Conservation (phyloP, 2,888 invertebrate genomes). For the Coenonympha arcania region DNA sequence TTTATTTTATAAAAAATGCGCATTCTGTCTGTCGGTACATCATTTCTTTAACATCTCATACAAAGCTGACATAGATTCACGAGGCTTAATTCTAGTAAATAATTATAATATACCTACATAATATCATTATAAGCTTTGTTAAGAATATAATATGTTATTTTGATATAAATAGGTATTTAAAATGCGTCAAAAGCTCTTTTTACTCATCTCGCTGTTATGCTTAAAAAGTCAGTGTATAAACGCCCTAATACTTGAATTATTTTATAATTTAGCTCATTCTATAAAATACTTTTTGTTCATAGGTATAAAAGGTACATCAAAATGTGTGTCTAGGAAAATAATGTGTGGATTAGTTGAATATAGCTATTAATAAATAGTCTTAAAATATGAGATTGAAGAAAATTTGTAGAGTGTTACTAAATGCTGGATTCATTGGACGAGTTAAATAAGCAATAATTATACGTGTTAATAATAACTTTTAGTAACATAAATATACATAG, state of each 20-base stretch:
- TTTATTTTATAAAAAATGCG: conserved; percentile 69
- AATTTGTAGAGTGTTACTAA: too few species aligned
- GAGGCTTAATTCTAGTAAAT: conserved; percentile 29
- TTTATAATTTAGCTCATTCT: neutral
- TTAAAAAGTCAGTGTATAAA: neutral
- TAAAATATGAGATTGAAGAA: neutral
- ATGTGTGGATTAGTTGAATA: neutral
- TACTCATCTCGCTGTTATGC: neutral
- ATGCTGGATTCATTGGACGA: too few species aligned
- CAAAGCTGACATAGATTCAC: conserved; percentile 51
- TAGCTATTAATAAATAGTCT: neutral
- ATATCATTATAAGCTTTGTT: conserved; percentile 18
- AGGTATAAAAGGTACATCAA: conserved; percentile 2
- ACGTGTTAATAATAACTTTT: too few species aligned
- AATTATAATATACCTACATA: conserved; percentile 38
- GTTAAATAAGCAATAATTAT: too few species aligned
- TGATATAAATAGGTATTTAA: conserved; percentile 6
- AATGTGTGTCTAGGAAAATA: neutral
- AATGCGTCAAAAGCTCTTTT: conserved; percentile 9
- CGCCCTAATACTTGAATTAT: neutral
- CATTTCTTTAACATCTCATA: conserved; percentile 38
- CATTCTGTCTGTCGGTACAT: conserved; percentile 39
- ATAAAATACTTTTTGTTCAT: neutral
- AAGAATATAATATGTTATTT: conserved; percentile 5
- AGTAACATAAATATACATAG: too few species aligned